These are phyloP conservation scores for Eurytemora carolleeae DNA, from an alignment of 1,140 invertebrate species.

Conservation along the genomic window DNA sequence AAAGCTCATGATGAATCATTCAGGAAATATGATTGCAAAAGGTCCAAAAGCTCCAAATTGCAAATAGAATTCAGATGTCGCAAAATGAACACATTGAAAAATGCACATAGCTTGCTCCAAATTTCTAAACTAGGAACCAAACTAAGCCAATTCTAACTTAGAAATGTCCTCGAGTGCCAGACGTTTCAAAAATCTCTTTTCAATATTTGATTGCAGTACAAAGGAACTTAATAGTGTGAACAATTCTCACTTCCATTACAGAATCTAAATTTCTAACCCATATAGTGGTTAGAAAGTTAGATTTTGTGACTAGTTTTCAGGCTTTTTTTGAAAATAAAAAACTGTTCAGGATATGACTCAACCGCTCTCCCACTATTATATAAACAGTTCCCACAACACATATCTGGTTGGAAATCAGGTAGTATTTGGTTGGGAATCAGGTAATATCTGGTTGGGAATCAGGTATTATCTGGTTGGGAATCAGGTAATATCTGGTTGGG, in stretches of 20 bases:
- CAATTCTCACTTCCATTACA: not conserved
- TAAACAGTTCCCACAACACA: slow-evolving; percentile 41
- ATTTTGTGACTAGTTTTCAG: slow-evolving; percentile 20
- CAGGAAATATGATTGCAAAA: not conserved
- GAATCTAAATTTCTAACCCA: not conserved
- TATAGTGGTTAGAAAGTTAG: not conserved
- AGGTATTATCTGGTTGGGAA: slow-evolving; percentile 22
- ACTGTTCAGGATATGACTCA: slow-evolving; percentile 36
- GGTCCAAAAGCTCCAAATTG: not conserved
- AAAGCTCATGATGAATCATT: no score
- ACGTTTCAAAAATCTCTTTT: not conserved
- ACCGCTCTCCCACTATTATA: slow-evolving; percentile 39
- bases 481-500: slow-evolving; percentile 21
- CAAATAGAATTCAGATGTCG: not conserved
- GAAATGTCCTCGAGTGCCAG: not conserved
- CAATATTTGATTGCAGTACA: not conserved
- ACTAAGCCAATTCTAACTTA: no score
- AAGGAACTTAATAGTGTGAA: not conserved
- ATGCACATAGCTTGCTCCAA: no score
- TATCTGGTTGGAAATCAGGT: slow-evolving; percentile 33
- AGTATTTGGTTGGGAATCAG: slow-evolving; percentile 23
- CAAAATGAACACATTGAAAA: not conserved
- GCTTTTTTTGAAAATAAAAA: not conserved
- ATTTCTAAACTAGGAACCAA: no score
- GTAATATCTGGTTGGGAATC: slow-evolving; percentile 21